Base-by-base conservation (phyloP, 2,797 vertebrate genomes). In the Crax fasciolata region DNA sequence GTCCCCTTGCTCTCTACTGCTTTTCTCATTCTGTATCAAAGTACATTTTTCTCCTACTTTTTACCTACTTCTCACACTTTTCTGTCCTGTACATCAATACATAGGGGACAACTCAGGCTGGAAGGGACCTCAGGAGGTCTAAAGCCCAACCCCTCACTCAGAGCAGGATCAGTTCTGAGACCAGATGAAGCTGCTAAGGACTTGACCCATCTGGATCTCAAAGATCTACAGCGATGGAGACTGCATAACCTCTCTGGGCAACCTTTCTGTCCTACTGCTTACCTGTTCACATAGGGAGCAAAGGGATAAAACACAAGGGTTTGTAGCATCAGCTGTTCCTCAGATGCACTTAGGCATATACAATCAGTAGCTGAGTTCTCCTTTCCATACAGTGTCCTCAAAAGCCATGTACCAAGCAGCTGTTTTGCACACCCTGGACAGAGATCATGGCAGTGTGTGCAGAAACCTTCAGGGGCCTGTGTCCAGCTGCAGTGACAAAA, bases 261-360 rank as follows among this genome's bases (percentile, higher is more conserved):
- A 44, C 2, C 18, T 72, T 27, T 62, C 63, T 75, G 30, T 51
- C 68, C 35, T 35, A n/a, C n/a, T 67, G 17, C 59, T 92, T 70
- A 16, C 27, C 35, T 48, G 23, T 24, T 15, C 0, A 0, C n/a
- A 11, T 7, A 7, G 62, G 52, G 17, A 41, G 61, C 70, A 62
- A 46, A 9, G 1, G 5, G 55, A 19, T 57, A 52, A 84, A 78
- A 6, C 38, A 58, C 30, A 51, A 25, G 43, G 28, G 10, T 25
- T 70, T 82, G 18, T 48, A 21, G 10, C 27, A 68, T 24, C 32
- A 35, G 5, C 30, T 72, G 67, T 61, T 38, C 20, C 38, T 75
- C 13, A 46, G 68, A 80, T 80, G 16, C 3, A 30, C 52, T 70
- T 35, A 11, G 0, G 0, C 3, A 19, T 28, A 35, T 6, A 14